Evolutionary conservation across 2,797 vertebrate species (phyloP).

Genomic region (Halcyon leucocephala): DNA sequence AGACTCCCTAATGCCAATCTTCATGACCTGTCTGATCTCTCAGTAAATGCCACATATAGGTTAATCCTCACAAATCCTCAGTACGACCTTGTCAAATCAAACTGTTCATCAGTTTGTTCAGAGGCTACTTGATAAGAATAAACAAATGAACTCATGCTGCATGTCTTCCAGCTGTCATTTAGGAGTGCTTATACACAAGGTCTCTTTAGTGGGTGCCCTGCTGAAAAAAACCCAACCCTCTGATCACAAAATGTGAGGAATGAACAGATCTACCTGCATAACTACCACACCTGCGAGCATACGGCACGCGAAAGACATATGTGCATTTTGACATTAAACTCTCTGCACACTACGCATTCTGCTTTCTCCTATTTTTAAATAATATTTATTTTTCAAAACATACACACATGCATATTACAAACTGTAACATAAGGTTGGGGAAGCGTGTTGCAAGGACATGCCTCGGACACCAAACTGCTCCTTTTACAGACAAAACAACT

Average conservation of each 20-base stretch:
- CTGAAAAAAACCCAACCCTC: not conserved
- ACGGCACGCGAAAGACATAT: accelerated
- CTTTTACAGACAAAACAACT: not conserved
- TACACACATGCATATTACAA: not conserved
- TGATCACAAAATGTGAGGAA: not conserved
- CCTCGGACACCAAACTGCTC: not conserved
- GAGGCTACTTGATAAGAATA: slow-evolving; percentile 28
- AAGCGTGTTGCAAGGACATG: accelerated
- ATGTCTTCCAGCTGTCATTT: not conserved
- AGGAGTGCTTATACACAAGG: not conserved
- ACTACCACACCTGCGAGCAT: not conserved
- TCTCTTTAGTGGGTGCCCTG: not conserved
- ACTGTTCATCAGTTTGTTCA: slow-evolving; percentile 44
- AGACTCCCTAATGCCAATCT: slow-evolving; percentile 84
- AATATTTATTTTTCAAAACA: not conserved
- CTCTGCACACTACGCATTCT: not conserved
- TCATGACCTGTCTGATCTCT: slow-evolving; percentile 77
- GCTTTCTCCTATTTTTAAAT: not conserved
- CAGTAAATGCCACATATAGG: slow-evolving; percentile 77
- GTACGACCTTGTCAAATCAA: slow-evolving; percentile 65
- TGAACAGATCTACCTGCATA: not conserved
- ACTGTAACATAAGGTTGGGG: accelerated
- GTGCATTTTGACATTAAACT: accelerated
- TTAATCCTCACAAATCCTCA: slow-evolving; percentile 87
- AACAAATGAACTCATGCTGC: slow-evolving; percentile 30